Evolutionary conservation across 2,888 invertebrate genomes (phyloP).

Genomic region (Papilio gigon): DNA sequence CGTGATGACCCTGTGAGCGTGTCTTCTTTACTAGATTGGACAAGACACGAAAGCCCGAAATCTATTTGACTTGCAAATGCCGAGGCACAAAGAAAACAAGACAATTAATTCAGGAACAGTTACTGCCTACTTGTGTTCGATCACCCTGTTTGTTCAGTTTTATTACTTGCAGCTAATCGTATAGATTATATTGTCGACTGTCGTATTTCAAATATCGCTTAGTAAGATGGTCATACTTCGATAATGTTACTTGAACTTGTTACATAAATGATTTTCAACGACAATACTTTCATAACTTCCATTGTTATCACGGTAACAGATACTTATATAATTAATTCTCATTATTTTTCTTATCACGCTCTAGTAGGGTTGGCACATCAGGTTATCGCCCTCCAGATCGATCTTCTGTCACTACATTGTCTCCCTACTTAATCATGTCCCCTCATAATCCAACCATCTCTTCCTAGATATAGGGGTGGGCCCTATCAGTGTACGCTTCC

Average conservation of each 20-base stretch:
- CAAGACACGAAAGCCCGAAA: conserved; percentile 47
- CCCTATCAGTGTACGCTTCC: no score
- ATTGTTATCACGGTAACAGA: no score
- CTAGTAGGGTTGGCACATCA: no score
- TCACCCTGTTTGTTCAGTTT: conserved; percentile 51
- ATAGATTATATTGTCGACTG: conserved; percentile 1
- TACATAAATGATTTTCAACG: neutral
- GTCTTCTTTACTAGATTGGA: conserved; percentile 47
- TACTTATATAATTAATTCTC: no score
- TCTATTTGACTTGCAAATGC: conserved; percentile 74
- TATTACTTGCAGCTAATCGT: conserved; percentile 19
- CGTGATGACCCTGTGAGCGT: conserved; percentile 18
- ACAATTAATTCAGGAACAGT: conserved; percentile 71
- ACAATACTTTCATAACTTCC: no score
- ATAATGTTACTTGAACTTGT: neutral
- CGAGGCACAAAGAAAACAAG: conserved; percentile 70
- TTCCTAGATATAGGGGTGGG: no score
- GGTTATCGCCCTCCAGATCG: no score
- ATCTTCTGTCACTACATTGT: no score
- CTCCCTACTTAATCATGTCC: no score
- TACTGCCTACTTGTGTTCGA: conserved; percentile 60
- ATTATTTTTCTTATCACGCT: no score
- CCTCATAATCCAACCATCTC: no score
- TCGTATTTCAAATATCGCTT: conserved; percentile 12
- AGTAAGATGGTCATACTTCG: neutral